A percentile compares a stretch with the other conserved stretches of the same genome.
These are phyloP conservation scores for Lissocephala sabroskyi DNA, from an alignment of 2,888 invertebrate genomes.

Conservation along the genomic window DNA sequence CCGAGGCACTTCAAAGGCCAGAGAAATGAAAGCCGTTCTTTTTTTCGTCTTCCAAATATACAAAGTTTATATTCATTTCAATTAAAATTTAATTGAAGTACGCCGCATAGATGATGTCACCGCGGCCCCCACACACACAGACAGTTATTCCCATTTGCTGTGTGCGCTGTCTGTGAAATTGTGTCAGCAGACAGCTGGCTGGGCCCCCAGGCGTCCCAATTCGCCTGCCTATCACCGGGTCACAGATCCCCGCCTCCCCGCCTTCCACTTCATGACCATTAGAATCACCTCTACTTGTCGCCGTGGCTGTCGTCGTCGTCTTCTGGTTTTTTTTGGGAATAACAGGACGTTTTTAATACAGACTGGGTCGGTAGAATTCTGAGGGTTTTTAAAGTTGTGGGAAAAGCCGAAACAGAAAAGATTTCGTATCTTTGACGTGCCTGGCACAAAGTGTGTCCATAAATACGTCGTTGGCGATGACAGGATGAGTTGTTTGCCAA, in stretches of 20 bases:
- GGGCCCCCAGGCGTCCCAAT: too few species aligned
- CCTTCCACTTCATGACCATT: constrained; percentile 30
- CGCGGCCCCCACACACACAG: too few species aligned
- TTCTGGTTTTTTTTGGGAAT: constrained; percentile 1
- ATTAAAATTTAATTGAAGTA: constrained; percentile 63
- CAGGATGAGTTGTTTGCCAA: too few species aligned
- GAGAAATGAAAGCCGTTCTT: too few species aligned
- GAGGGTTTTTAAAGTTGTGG: too few species aligned
- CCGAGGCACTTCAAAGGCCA: too few species aligned
- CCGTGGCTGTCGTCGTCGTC: constrained; percentile 1
- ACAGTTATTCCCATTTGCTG: constrained; percentile 3
- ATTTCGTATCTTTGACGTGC: constrained; percentile 7
- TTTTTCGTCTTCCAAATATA: too few species aligned
- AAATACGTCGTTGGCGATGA: constrained; percentile 6
- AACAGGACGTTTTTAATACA: too few species aligned
- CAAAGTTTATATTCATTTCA: constrained; percentile 46
- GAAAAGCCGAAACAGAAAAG: constrained; percentile 3
- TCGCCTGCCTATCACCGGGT: too few species aligned
- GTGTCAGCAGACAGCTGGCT: constrained; percentile 51
- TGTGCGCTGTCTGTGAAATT: constrained; percentile 27
- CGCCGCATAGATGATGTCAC: constrained; percentile 30
- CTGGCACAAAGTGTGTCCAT: too few species aligned
- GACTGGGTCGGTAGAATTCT: too few species aligned
- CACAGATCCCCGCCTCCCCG: too few species aligned
- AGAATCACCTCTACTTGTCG: constrained; percentile 35